A percentile compares a stretch with the other conserved stretches of the same genome.
phyloP scores from a whole-genome alignment of 2,113 vertebrate species.

The Guaruba guarouba region DNA sequence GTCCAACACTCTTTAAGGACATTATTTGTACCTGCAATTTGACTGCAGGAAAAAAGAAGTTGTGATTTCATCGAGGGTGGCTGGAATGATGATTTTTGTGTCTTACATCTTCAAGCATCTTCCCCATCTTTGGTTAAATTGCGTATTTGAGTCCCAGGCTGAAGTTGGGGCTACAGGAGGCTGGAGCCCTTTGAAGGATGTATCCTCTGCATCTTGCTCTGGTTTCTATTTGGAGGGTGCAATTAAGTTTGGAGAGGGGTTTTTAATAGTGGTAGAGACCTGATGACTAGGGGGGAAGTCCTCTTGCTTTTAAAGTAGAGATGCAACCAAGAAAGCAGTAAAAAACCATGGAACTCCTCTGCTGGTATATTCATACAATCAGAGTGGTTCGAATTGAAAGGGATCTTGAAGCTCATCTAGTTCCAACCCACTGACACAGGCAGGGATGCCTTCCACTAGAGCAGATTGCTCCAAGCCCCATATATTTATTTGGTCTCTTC shows the following conservation, averaged over 20 bases:
- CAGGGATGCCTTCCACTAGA: not conserved
- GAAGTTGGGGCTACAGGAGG: not conserved
- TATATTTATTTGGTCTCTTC: not conserved
- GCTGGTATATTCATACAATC: not conserved
- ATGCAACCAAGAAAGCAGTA: not conserved
- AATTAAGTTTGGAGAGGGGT: not conserved
- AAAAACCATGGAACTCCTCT: not conserved
- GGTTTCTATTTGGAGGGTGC: fast-evolving
- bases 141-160: fast-evolving
- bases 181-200: not conserved
- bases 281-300: not conserved
- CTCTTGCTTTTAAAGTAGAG: not conserved
- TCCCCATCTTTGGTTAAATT: fast-evolving
- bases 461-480: not conserved
- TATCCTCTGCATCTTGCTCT: not conserved
- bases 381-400: not conserved
- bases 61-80: not conserved
- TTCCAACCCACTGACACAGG: not conserved
- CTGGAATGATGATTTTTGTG: not conserved
- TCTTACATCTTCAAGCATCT: fast-evolving
- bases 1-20: not conserved
- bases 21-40: not conserved
- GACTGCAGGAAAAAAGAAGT: not conserved
- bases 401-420: not conserved
- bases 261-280: not conserved